A percentile compares a stretch with the other conserved stretches of the same genome.
These are phyloP conservation scores for Jaculus jaculus DNA, from an alignment of 2,113 vertebrate species.

Conservation along the genomic window DNA sequence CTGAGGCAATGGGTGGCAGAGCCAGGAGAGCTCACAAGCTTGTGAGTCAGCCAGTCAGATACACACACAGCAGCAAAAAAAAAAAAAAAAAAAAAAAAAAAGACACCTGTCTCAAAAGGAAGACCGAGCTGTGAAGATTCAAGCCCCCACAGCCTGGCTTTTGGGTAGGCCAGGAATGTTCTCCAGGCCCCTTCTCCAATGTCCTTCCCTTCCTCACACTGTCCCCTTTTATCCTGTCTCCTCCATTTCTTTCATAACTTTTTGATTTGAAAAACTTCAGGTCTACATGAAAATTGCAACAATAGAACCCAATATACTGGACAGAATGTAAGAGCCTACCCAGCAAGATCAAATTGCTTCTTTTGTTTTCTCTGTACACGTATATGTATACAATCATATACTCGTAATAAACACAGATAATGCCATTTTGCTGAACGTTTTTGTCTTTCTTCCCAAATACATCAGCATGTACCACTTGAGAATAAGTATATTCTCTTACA, in stretches of 20 bases:
- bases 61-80: too few species aligned
- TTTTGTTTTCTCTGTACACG: background rate
- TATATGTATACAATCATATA: fast-evolving
- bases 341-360: too few species aligned
- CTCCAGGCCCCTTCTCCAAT: fast-evolving
- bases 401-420: background rate
- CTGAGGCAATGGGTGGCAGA: too few species aligned
- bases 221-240: too few species aligned
- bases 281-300: background rate
- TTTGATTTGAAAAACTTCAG: background rate
- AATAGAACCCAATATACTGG: too few species aligned
- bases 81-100: too few species aligned
- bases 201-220: background rate
- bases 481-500: background rate
- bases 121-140: background rate
- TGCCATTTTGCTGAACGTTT: background rate
- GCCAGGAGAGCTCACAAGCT: too few species aligned
- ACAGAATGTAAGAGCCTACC: background rate
- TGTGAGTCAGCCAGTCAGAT: too few species aligned
- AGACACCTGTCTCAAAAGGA: too few species aligned
- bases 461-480: background rate
- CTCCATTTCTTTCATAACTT: background rate
- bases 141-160: fast-evolving
- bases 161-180: background rate
- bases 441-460: background rate